Base-by-base conservation (phyloP, 2,797 vertebrate genomes). In the Cuculus canorus region DNA sequence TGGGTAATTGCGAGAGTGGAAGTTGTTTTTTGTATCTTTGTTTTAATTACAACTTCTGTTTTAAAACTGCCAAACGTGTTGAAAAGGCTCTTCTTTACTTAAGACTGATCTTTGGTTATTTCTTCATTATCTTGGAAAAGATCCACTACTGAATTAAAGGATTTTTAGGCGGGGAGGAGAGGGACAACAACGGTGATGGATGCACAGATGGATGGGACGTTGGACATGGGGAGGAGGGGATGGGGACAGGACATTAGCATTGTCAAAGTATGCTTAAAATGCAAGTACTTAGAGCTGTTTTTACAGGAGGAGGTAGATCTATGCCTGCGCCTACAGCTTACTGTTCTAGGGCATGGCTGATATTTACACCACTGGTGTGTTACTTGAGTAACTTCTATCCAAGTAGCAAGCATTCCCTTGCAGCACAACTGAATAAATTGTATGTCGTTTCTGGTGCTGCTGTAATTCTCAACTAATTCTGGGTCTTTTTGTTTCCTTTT, bases 401-500 rank as follows among this genome's bases (percentile, higher is more conserved):
- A 53, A 25, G 12, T 60, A 50, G 48, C 21, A 79, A 82, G 8
- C 32, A 21, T 73, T 86, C 50, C 30, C 18, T 81, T 13, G 18
- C 24, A 60, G 39, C 19, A 57, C 43, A 68, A 9, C 9, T 43
- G 56, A 89, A 59, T 52, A 63, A 73, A 37, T 65, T 6, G 2
- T 9, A 12, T 61, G 14, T 50, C 1, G 2, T 61, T 86, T 77
- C 37, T 84, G 35, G 10, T 90, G n/a, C 61, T 76, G 28, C 41
- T 69, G 52, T n/a, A 35, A 21, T 63, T 86, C 68, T 48, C 71
- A 73, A 66, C 68, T 94, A 82, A 95, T 75, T 88, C 17, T 68
- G 56, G 27, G 14, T 85, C 4, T 89, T 77, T 85, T 65, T 86
- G 66, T 93, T 95, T 88, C 68, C 71, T 59, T 94, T 91, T 93